Evolutionary conservation across 2,888 invertebrate species (phyloP).

Genomic region (Leptothorax acervorum): DNA sequence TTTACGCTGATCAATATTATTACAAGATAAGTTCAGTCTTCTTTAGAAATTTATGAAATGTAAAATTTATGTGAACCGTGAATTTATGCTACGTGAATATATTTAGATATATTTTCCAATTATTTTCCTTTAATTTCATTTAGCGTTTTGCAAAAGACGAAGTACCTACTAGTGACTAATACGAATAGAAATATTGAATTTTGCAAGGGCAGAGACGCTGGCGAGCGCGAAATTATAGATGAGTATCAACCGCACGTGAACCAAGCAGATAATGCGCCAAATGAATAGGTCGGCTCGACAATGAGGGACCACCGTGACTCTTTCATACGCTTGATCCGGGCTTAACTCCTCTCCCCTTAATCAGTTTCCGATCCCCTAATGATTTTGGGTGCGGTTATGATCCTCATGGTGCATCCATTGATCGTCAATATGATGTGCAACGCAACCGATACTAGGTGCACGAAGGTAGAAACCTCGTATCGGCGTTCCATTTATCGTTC

Average conservation of each 20-base stretch:
- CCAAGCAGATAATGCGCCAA: conserved; percentile 82
- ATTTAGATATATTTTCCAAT: conserved; percentile 42
- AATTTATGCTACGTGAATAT: not conserved
- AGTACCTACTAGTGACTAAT: conserved; percentile 54
- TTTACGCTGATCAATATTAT: not conserved
- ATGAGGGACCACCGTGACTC: conserved; percentile 82
- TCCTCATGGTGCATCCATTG: conserved; percentile 59
- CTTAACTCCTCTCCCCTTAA: conserved; percentile 79
- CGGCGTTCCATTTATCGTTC: conserved; percentile 35
- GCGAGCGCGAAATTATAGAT: conserved; percentile 81
- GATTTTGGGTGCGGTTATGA: conserved; percentile 79
- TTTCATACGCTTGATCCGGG: conserved; percentile 78
- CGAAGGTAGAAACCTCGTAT: conserved; percentile 45
- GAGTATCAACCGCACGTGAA: conserved; percentile 83
- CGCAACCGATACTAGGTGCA: conserved; percentile 57
- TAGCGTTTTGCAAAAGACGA: conserved; percentile 50
- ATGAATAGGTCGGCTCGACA: conserved; percentile 82
- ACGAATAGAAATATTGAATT: conserved; percentile 30
- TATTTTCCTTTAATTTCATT: conserved; percentile 82
- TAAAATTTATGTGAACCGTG: too few relatives aligned
- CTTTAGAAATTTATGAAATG: not conserved
- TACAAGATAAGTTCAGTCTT: not conserved
- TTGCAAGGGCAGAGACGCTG: conserved; percentile 36
- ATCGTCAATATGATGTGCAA: conserved; percentile 52
- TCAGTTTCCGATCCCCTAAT: conserved; percentile 84